phyloP scores from a whole-genome alignment of 1,140 invertebrate genomes.

The Pseudomyrmex dendroicus region DNA sequence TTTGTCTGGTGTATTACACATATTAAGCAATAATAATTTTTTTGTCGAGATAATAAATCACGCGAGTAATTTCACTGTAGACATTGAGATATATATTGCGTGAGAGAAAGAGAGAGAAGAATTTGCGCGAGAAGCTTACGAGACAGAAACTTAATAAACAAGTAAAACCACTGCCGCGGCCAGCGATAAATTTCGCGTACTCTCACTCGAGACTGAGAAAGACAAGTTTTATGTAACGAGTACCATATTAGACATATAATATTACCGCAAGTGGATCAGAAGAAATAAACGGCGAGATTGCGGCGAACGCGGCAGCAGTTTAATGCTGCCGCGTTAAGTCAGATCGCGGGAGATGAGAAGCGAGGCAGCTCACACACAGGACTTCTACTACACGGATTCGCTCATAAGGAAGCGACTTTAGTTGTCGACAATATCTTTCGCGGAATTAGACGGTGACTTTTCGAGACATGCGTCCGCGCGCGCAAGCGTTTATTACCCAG shows the following conservation, averaged over 20 bases:
- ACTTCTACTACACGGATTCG: background rate
- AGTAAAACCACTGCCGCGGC: conserved; percentile 27
- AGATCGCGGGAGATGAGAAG: conserved; percentile 5
- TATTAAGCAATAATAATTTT: conserved; percentile 35
- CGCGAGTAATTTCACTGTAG: conserved; percentile 41
- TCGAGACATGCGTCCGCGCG: background rate
- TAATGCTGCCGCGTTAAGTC: conserved; percentile 2
- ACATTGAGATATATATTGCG: conserved; percentile 25
- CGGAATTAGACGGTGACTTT: conserved; percentile 19
- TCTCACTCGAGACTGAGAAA: conserved; percentile 24
- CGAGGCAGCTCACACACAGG: background rate
- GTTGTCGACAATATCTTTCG: conserved; percentile 28
- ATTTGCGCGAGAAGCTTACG: background rate
- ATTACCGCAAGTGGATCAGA: conserved; percentile 37
- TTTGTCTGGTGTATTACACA: conserved; percentile 2
- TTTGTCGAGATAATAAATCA: conserved; percentile 46
- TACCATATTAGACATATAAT: conserved; percentile 54
- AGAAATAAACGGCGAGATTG: background rate
- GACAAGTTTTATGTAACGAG: conserved; percentile 26
- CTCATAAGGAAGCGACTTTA: conserved; percentile 24
- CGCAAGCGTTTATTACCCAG: conserved; percentile 7
- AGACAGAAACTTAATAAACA: conserved; percentile 47
- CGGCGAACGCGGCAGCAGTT: background rate
- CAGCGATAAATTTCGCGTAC: conserved; percentile 60
- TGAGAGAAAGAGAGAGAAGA: no score